Conservation (phyloP, 1,140 invertebrate species). For the Drosophila ohnishii region DNA sequence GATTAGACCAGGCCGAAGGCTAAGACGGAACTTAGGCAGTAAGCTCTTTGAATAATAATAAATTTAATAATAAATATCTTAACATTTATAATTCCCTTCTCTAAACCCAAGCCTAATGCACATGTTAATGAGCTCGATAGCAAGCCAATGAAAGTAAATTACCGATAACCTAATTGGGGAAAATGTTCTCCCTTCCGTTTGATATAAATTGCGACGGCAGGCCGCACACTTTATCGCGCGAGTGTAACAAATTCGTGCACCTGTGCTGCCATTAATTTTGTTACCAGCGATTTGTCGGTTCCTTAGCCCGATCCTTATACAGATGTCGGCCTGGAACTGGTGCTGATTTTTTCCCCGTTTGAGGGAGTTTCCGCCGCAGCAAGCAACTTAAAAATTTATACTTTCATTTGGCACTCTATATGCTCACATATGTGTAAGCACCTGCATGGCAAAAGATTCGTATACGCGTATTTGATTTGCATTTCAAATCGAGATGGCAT, state of each 20-base stretch:
- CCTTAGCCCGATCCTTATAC: constrained; percentile 8
- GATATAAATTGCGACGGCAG: constrained; percentile 41
- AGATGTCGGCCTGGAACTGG: neutral
- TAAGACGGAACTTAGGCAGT: neutral
- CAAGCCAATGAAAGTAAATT: constrained; percentile 6
- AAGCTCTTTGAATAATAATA: neutral
- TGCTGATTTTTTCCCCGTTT: constrained; percentile 25
- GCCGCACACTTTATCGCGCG: constrained; percentile 42
- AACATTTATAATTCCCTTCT: neutral
- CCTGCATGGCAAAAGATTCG: constrained; percentile 15
- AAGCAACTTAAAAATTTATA: constrained; percentile 54
- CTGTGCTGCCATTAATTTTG: constrained; percentile 53
- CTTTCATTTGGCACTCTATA: constrained; percentile 28
- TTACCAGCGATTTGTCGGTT: constrained; percentile 59
- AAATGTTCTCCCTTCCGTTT: constrained; percentile 15
- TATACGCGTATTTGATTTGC: constrained; percentile 46
- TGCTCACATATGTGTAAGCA: neutral
- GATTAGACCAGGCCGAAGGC: neutral
- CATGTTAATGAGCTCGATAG: constrained; percentile 14
- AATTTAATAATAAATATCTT: no score
- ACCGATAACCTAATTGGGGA: constrained; percentile 42
- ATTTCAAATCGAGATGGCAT: constrained; percentile 52
- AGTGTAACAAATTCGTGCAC: constrained; percentile 35
- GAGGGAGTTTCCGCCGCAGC: neutral
- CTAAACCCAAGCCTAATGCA: neutral